A percentile compares a stretch with the other conserved stretches of the same genome.
These are phyloP conservation scores for Camponotus floridanus DNA, from an alignment of 1,140 invertebrate species.

Conservation along the genomic window DNA sequence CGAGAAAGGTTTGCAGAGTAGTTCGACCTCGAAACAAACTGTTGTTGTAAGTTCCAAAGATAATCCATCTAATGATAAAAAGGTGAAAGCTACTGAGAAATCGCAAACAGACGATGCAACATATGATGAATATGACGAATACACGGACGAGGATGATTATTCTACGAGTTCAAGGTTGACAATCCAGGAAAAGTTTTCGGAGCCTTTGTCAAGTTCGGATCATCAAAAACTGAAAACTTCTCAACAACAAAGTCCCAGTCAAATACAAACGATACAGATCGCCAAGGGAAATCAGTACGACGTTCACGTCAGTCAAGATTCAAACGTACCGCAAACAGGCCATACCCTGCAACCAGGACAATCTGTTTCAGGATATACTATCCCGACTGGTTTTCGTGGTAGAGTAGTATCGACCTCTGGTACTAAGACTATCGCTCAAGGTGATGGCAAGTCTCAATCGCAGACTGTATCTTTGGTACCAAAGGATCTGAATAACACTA, in stretches of 20 bases:
- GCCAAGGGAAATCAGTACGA: slow-evolving; percentile 77
- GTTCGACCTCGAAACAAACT: slow-evolving; percentile 71
- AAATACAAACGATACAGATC: slow-evolving; percentile 76
- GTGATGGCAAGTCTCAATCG: slow-evolving; percentile 88
- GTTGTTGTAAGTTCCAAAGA: slow-evolving; percentile 63
- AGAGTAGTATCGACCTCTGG: slow-evolving; percentile 88
- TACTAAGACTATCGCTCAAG: slow-evolving; percentile 87
- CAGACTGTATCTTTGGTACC: slow-evolving; percentile 89
- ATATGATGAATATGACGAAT: slow-evolving; percentile 81
- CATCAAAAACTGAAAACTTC: slow-evolving; percentile 44
- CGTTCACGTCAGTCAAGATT: slow-evolving; percentile 80
- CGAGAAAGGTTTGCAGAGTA: slow-evolving; percentile 86
- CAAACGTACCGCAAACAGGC: slow-evolving; percentile 79
- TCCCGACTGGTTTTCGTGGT: slow-evolving; percentile 90
- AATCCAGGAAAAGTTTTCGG: slow-evolving; percentile 23
- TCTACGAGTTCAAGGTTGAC: slow-evolving; percentile 25
- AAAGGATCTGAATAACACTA: slow-evolving; percentile 76
- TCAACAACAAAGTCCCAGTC: slow-evolving; percentile 63
- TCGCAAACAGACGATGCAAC: slow-evolving; percentile 57
- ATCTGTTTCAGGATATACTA: slow-evolving; percentile 88
- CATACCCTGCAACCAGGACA: slow-evolving; percentile 89
- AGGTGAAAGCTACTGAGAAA: slow-evolving; percentile 43
- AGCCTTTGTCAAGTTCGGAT: neutral
- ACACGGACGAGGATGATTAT: slow-evolving; percentile 80
- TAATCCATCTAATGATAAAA: slow-evolving; percentile 17